These are phyloP conservation scores for Marisa cornuarietis DNA, from an alignment of 1,140 invertebrate genomes.

Conservation along the genomic window DNA sequence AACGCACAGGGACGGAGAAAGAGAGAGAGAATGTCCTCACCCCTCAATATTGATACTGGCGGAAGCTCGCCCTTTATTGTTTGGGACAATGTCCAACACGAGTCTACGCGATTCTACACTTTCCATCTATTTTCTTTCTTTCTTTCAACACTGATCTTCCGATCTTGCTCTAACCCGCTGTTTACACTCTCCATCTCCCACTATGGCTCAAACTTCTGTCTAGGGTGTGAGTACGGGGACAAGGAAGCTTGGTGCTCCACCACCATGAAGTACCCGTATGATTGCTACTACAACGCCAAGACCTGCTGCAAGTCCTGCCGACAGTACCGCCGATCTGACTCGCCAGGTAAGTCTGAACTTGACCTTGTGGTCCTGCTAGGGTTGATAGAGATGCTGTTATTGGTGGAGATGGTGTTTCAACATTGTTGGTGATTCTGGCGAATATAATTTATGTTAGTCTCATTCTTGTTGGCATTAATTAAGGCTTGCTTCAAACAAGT, in stretches of 20 bases:
- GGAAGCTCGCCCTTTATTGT: no score
- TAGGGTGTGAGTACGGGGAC: constrained; percentile 29
- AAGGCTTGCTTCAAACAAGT: no score
- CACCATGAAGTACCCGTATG: constrained; percentile 19
- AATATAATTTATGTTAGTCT: no score
- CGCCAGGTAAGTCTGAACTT: neutral
- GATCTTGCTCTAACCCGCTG: neutral
- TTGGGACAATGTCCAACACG: no score
- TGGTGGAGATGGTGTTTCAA: no score
- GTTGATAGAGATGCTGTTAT: no score
- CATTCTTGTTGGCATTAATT: no score
- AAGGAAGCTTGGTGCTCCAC: constrained; percentile 15
- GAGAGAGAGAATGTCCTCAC: neutral
- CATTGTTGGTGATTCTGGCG: no score
- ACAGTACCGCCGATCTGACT: neutral
- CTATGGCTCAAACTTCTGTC: neutral
- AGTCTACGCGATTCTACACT: no score
- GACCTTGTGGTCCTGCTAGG: no score
- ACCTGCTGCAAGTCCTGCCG: constrained; percentile 22
- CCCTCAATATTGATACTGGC: neutral
- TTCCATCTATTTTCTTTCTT: neutral
- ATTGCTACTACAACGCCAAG: constrained; percentile 26
- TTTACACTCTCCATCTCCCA: neutral
- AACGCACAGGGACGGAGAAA: no score
- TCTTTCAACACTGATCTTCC: neutral